Base-by-base conservation (phyloP, 2,797 vertebrate species). In the Syndactyla subalaris region DNA sequence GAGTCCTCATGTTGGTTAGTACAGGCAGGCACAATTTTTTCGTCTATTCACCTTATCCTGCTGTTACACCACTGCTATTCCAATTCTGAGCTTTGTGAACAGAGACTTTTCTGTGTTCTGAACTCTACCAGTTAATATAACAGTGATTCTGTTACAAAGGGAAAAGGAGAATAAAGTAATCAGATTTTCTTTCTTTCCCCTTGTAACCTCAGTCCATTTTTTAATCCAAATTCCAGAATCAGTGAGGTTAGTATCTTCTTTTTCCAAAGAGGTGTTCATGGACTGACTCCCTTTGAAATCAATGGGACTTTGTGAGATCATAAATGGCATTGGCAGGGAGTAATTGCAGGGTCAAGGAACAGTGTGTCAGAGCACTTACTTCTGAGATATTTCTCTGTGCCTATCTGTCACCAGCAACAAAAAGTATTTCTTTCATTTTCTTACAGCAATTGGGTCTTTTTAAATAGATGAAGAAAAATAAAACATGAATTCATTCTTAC, bases 401-500 rank as follows among this genome's bases (percentile, higher is more conserved):
- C 48, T 92, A 39, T 94, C 83, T 85, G 54, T 83, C 89, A 88
- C n/a, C 70, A 87, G 65, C 38, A 93, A 70, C 65, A 92, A 66
- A 91, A 86, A 70, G 27, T 80, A 81, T 62, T 93, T 89, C 72
- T 95, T 93, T 93, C 46, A 81, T 96, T 92, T 93, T 85, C 79
- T 93, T 92, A 51, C 27, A 85, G 86, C 45, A 88, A 90, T 48
- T 38, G 74, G 70, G 82, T 49, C 74, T 94, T 95, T 97, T 97
- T 96, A 95, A 97, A 95, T 87, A 95, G 96, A 96, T 91, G 94
- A 96, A 95, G 89, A 78, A 94, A 98, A 97, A 97, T 97, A 97
- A 98, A 98, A 96, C 96, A 96, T 78, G 85, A 94, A 97, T 98
- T 97, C 95, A 96, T 97, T 97, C 93, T 97, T 96, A 96, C 96